Base-by-base conservation (phyloP, 2,888 invertebrate species). In the Drosophila mercatorum region DNA sequence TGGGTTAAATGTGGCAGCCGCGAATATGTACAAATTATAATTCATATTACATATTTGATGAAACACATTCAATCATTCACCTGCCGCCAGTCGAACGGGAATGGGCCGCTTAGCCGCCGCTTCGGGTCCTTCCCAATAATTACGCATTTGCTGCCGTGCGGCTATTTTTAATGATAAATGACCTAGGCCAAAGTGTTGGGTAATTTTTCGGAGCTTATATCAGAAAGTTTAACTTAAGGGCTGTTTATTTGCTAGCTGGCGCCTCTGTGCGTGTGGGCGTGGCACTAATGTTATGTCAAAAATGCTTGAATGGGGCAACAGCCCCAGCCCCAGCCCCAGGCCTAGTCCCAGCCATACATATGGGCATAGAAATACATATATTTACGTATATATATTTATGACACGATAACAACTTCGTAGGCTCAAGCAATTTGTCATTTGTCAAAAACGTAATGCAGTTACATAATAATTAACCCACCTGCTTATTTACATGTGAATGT, bases 1-100 rank as follows among this genome's bases (percentile, higher is more conserved):
- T 59, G 44, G 22, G 38, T 40, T 55, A 38, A 56, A 47, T 52
- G 55, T 46, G 59, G 46, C 53, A 64, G 59, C 51, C 59, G 44
- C 70, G 59, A 69, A 83, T 88, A 85, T 77, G 86, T 80, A 75
- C 72, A 89, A 85, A 89, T 89, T 89, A 85, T 85, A 85, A 89
- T 88, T 88, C 81, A 85, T 89, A 88, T 89, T 85, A 85, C 83
- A 82, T 88, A 85, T 85, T 85, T 89, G 85, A 90, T 85, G 90
- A 89, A 85, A 85, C 90, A 89, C 85, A 88, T 85, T 85, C 86
- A 88, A 89, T 88, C 84, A 84, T 81, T 80, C 70, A 74, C 43
- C 66, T 66, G 12, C 52, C 12, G 22, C 67, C 1, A 17, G 41
- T 11, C 41, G 38, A n/a, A 4, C 0, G n/a, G 26, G 28, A 12